Evolutionary conservation across 2,113 vertebrate genomes (phyloP), one percentile per base, ranked within the genome.

Genomic region (Motacilla tschutschensis): DNA sequence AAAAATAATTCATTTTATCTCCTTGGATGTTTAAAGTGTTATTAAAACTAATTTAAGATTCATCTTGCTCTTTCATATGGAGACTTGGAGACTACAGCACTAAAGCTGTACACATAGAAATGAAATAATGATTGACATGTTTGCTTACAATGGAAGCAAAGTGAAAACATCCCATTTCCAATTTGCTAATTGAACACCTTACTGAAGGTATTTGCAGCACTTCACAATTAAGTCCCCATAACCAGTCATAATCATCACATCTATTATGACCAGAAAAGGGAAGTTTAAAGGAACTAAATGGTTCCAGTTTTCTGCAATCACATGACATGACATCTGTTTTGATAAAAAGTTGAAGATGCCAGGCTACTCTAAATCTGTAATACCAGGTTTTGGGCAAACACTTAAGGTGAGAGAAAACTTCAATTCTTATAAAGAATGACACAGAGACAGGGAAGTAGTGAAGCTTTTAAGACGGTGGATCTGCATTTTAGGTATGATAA

Each of bases 11-110:
- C 1, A 6, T 57, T 85, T 83, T 50, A 35, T 80, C 43, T 92
- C 83, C 70, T 72, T 80, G 73, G 48, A 85, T 85, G 35, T 40
- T 81, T 63, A 15, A 90, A 81, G 36, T 43, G 24, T 75, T 85
- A 55, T 18, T 50, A 62, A 94, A 88, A 83, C 26, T 55, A 89
- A 64, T 15, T 53, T 50, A 22, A 65, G 9, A 44, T 36, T 88
- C 6, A 65, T 58, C 26, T 83, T 62, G 9, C n/a, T 67, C 31
- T 58, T 81, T 60, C 46, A 62, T n/a, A 55, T 13, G 22, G 29
- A 88, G 21, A 50, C 28, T 60, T 55, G 31, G 48, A 82, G 12
- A 57, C 40, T 44, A 43, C 25, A 73, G 64, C 36, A 69, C 0
- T 85, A 26, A 66, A 79, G 36, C 8, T 20, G 15, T 28, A 36